Percentiles rank a stretch among this genome's conserved stretches.
phyloP scores from a whole-genome alignment of 2,113 vertebrate species.

The Promerops cafer region DNA sequence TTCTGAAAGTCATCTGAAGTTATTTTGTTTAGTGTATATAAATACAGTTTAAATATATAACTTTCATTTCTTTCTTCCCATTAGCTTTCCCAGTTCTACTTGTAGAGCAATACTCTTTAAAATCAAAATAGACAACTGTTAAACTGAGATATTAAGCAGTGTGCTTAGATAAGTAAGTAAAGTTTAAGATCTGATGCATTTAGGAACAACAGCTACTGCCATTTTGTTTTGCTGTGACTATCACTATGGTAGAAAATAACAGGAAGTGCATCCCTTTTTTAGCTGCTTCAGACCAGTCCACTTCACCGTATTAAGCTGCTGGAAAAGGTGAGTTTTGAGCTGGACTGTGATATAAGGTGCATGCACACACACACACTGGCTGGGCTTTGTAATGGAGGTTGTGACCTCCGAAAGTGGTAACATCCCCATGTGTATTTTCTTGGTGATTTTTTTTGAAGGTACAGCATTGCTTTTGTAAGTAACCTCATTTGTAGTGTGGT shows the following conservation, averaged over 20 bases:
- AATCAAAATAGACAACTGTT: neutral
- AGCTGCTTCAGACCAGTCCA: neutral
- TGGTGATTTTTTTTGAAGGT: neutral
- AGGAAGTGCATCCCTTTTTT: neutral
- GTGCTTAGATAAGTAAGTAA: neutral
- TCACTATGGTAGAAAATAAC: neutral
- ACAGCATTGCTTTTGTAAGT: neutral
- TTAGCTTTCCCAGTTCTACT: neutral
- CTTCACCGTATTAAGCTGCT: neutral
- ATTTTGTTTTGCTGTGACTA: neutral
- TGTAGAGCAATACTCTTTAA: neutral
- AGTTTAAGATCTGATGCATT: neutral
- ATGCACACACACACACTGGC: neutral
- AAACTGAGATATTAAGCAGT: neutral
- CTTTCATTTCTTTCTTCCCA: neutral
- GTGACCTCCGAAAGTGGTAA: neutral
- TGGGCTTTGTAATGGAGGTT: constrained; percentile 1
- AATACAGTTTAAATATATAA: neutral
- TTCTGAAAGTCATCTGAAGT: neutral
- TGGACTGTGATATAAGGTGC: neutral
- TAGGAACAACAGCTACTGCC: neutral
- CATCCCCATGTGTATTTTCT: neutral
- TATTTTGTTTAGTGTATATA: neutral
- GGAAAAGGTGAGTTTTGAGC: neutral
- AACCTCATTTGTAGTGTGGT: neutral